Evolutionary conservation across 1,140 invertebrate genomes (phyloP).

Genomic region (Belonocnema kinseyi): DNA sequence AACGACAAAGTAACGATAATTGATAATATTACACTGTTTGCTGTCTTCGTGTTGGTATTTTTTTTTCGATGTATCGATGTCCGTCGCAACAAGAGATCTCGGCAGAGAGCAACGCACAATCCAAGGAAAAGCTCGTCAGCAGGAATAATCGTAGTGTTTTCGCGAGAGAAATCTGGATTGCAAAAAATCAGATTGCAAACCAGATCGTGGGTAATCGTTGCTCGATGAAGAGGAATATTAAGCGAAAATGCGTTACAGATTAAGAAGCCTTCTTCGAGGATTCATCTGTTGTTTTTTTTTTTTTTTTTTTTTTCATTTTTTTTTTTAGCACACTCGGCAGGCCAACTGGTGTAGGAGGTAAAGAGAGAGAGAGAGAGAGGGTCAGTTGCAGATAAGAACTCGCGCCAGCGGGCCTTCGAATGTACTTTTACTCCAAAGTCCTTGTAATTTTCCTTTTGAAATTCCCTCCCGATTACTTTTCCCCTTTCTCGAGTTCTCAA

Average conservation of each 20-base stretch:
- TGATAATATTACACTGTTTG: conserved; percentile 65
- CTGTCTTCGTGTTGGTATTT: conserved; percentile 69
- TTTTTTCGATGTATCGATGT: conserved; percentile 69
- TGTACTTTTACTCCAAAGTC: conserved; percentile 9
- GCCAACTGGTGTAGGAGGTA: conserved; percentile 4
- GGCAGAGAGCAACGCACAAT: conserved; percentile 32
- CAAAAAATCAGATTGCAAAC: not conserved
- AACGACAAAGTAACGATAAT: conserved; percentile 54
- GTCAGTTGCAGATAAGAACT: conserved; percentile 38
- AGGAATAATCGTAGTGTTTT: not conserved
- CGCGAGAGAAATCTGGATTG: not conserved
- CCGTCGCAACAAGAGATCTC: conserved; percentile 49
- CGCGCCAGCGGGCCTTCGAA: conserved; percentile 40
- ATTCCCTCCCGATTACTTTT: not conserved
- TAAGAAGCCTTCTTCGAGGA: conserved; percentile 24
- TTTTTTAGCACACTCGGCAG: conserved; percentile 11
- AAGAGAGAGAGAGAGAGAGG: not conserved
- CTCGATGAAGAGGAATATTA: conserved; percentile 16
- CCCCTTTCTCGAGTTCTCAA: conserved; percentile 23
- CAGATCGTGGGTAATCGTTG: conserved; percentile 11
- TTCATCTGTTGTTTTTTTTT: not conserved
- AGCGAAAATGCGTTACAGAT: not conserved
- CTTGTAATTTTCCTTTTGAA: conserved; percentile 3
- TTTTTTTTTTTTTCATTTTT: not conserved
- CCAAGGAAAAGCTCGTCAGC: conserved; percentile 24